Percentiles rank a stretch among this genome's conserved stretches.
phyloP scores from a whole-genome alignment of 2,113 vertebrate genomes.

The Calonectris borealis region DNA sequence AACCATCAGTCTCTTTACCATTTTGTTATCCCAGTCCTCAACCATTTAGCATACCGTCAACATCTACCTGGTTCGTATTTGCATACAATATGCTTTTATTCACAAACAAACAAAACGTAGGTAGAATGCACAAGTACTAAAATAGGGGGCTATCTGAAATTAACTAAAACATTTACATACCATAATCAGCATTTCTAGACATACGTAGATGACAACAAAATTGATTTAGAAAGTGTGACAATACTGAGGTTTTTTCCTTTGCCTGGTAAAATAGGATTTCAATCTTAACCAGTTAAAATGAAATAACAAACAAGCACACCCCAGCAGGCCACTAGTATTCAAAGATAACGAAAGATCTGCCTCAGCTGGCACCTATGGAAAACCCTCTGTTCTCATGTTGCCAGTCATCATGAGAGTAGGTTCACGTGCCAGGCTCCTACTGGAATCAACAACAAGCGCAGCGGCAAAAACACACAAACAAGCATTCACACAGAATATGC shows the following conservation, averaged over 20 bases:
- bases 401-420: not conserved
- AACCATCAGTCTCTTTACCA: not conserved
- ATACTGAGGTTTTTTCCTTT: not conserved
- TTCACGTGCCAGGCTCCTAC: not conserved
- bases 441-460: accelerated
- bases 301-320: not conserved
- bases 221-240: not conserved
- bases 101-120: not conserved
- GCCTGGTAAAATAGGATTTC: not conserved
- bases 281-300: not conserved
- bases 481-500: not conserved
- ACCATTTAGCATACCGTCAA: not conserved
- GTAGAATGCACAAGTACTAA: not conserved
- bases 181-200: not conserved
- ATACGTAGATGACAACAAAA: not conserved
- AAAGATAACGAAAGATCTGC: not conserved
- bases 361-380: not conserved
- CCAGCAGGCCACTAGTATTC: not conserved
- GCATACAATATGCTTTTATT: not conserved
- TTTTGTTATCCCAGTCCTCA: not conserved
- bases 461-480: not conserved
- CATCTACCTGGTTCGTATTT: not conserved
- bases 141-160: not conserved
- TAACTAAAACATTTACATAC: not conserved
- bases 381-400: not conserved